Evolutionary conservation across 2,888 invertebrate species (phyloP).

Genomic region (Mythimna vitellina): DNA sequence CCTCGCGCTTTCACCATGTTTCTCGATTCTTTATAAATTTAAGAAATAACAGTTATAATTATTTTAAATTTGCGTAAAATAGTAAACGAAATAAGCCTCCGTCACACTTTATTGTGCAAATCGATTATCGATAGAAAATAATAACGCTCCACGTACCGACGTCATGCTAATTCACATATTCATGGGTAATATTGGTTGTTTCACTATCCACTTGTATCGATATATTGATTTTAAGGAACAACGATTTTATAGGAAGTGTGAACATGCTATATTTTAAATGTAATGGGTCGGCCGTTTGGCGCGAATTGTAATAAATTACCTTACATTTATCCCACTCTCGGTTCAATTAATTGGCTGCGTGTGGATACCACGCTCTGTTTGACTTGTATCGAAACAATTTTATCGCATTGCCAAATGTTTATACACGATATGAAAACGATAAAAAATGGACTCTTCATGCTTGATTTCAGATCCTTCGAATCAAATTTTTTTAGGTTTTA

Average conservation of each 20-base stretch:
- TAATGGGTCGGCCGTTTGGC: slow-evolving; percentile 81
- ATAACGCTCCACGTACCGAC: too few relatives aligned
- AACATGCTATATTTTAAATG: slow-evolving; percentile 85
- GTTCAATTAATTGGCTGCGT: slow-evolving; percentile 83
- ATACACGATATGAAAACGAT: neutral
- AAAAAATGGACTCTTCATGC: neutral
- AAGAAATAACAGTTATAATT: too few relatives aligned
- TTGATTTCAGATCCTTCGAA: slow-evolving; percentile 2
- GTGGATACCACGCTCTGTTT: slow-evolving; percentile 69
- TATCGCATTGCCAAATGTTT: slow-evolving; percentile 41
- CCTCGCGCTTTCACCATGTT: too few relatives aligned
- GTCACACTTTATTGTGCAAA: too few relatives aligned
- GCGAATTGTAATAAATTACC: slow-evolving; percentile 84
- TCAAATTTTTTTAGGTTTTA: neutral
- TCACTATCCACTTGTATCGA: slow-evolving; percentile 1
- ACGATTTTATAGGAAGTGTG: slow-evolving; percentile 75
- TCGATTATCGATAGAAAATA: too few relatives aligned
- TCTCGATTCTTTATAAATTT: too few relatives aligned
- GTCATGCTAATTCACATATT: neutral
- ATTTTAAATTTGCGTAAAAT: too few relatives aligned
- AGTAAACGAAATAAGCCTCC: too few relatives aligned
- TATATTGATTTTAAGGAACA: slow-evolving; percentile 64
- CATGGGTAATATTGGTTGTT: neutral
- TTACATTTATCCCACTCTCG: slow-evolving; percentile 83
- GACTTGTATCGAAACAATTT: slow-evolving; percentile 55